Evolutionary conservation across 2,888 invertebrate genomes (phyloP).

Genomic region (Coecobrya sp.): DNA sequence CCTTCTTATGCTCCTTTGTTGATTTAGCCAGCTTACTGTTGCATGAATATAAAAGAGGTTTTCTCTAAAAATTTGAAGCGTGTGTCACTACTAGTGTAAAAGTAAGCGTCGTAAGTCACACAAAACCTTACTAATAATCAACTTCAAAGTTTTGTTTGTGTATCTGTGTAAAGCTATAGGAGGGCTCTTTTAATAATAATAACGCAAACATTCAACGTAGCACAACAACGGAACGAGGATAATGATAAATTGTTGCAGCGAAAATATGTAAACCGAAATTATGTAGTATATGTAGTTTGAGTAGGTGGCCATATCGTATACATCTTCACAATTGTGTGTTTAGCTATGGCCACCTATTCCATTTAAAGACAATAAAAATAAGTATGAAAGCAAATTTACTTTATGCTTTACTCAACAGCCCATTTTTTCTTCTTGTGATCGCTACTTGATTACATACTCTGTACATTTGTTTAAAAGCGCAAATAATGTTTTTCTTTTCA

Average conservation of each 20-base stretch:
- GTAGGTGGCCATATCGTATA: too few species aligned
- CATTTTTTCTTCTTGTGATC: slow-evolving; percentile 18
- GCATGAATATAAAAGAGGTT: slow-evolving; percentile 20
- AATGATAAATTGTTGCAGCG: slow-evolving; percentile 56
- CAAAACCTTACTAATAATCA: slow-evolving; percentile 9
- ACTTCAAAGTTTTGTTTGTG: slow-evolving; percentile 18
- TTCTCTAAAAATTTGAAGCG: slow-evolving; percentile 2
- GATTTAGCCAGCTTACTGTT: background rate
- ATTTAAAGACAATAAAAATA: background rate
- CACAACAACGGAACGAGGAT: background rate
- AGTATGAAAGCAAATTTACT: slow-evolving; percentile 62
- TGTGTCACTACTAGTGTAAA: slow-evolving; percentile 13
- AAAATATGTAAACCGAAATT: background rate
- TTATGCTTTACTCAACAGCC: slow-evolving; percentile 50
- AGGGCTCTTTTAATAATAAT: slow-evolving; percentile 23
- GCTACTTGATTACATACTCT: slow-evolving; percentile 19
- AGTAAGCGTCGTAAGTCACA: slow-evolving; percentile 15
- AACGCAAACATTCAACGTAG: background rate
- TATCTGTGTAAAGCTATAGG: slow-evolving; percentile 24
- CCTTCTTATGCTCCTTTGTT: background rate
- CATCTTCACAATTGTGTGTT: background rate
- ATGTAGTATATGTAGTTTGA: background rate
- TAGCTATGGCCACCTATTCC: background rate
- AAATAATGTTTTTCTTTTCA: slow-evolving; percentile 47
- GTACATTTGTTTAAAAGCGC: slow-evolving; percentile 55